Base-by-base conservation (phyloP, 2,888 invertebrate species). In the Byasa hedistus region DNA sequence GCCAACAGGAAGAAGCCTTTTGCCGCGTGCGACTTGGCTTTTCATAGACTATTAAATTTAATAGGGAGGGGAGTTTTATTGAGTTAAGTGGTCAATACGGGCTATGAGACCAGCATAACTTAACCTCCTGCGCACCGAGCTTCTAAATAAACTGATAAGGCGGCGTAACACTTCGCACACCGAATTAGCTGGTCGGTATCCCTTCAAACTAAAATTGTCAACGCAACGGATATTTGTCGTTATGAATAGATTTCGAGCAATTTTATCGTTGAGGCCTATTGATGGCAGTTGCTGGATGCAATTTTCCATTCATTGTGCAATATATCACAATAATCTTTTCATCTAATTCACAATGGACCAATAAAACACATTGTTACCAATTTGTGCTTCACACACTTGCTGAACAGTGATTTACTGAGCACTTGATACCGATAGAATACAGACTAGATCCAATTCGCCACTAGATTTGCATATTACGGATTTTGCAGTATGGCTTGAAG, bases 1-100 rank as follows among this genome's bases (percentile, higher is more conserved):
- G 74, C 74, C 74, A 77, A 81, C 89, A 89, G 91, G 90, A 90
- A 88, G 84, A 76, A 79, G 79, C 84, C 82, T 87, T 87, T 87
- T 84, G 66, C 66, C 83, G 83, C 78, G 73, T 84, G 87, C 63
- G 51, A 65, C 67, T 52, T 67, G 60, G 62, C 88, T 86, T 89
- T 90, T 88, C 89, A 91, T 85, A 88, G 85, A 83, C 89, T 85
- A 89, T 89, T 91, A 89, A 89, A 89, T 87, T 87, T 87, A 89
- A 87, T 88, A 85, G 78, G 84, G 84, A 89, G 90, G 91, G 91
- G 90, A 85, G 74, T 84, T 86, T 90, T 88, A 91, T 90, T 90
- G 88, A 87, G 85, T 89, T 90, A 90, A 90, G 86, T 88, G 86
- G 85, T 70, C 71, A 77, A 88, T 90, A 90, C 89, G 90, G 89